Percentiles rank a stretch among this genome's conserved stretches.
Conservation (phyloP, 2,113 vertebrate species). For the Notiomystis cincta region DNA sequence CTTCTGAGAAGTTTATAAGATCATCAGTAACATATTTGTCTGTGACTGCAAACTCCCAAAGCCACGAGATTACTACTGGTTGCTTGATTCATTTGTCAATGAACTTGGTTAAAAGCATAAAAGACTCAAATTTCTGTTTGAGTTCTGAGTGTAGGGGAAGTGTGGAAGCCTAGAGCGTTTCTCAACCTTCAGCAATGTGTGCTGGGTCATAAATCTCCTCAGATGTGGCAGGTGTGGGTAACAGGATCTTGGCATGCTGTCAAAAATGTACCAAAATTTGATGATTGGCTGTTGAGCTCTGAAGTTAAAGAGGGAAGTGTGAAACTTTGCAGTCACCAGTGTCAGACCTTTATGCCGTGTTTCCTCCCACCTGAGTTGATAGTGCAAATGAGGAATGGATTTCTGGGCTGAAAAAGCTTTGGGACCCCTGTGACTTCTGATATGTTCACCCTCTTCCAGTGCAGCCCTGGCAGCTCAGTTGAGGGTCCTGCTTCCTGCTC, state of each 20-base stretch:
- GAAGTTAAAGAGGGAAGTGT: not conserved
- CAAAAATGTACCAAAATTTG: not conserved
- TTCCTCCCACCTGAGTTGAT: not conserved
- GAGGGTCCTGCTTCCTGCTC: not conserved
- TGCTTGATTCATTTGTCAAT: not conserved
- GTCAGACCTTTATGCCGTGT: not conserved
- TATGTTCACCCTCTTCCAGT: not conserved
- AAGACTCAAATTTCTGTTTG: not conserved
- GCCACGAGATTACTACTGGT: not conserved
- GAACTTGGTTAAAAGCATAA: not conserved
- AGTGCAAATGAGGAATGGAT: not conserved
- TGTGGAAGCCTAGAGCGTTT: not conserved
- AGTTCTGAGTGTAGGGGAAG: not conserved
- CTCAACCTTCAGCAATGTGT: not conserved
- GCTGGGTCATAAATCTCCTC: not conserved
- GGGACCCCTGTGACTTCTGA: not conserved
- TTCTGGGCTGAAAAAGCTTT: not conserved
- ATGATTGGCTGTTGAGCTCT: not conserved
- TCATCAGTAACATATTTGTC: not conserved
- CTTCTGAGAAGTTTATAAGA: not conserved
- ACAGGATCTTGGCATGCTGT: not conserved
- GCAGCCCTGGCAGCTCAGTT: not conserved
- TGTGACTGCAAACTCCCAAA: not conserved
- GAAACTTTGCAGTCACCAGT: not conserved
- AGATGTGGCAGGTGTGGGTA: not conserved